Base-by-base conservation (phyloP, 2,113 vertebrate genomes). In the Oreotrochilus melanogaster region DNA sequence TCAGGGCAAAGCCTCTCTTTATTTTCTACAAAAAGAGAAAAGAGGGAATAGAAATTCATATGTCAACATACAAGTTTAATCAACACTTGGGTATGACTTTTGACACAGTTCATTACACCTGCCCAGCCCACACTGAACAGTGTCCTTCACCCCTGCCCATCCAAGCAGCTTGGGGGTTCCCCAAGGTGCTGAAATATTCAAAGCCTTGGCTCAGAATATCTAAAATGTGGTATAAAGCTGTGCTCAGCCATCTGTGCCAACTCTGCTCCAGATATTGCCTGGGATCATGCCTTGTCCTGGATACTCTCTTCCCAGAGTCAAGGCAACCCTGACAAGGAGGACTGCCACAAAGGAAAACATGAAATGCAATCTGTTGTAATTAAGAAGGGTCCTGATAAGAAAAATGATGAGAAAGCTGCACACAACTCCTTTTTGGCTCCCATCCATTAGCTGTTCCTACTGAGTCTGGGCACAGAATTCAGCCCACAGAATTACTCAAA, bases 401-500 rank as follows among this genome's bases (percentile, higher is more conserved):
- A 37, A 65, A 82, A 2, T 53, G 39, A 53, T 5, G 53, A 7
- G 54, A 83, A 72, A 72, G 35, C 53, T 69, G 65, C n/a, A 39
- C 64, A 60, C 21, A 57, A 18, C 33, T 66, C 28, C 10, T 64
- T 60, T 22, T 18, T 60, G 30, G 17, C 25, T 65, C 8, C 5
- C 19, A 17, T 75, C 45, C 31, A 31, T 50, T 78, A 65, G 53
- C 79, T 80, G 35, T 75, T 87, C n/a, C 39, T 53, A n/a, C n/a
- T 0, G 0, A 87, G 48, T 18, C 80, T 11, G 23, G 54, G 53
- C 57, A 93, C 85, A 94, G 78, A 89, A 94, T 88, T 61, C 67
- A 61, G 27, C 50, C 66, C 58, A 42, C 88, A 57, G 58, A 65
- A 57, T 73, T 79, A 72, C 60, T 92, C 66, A 65, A 86, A 93